Evolutionary conservation across 2,797 vertebrate genomes (phyloP), one percentile per base, ranked within the genome.

Genomic region (Falco novaeseelandiae): DNA sequence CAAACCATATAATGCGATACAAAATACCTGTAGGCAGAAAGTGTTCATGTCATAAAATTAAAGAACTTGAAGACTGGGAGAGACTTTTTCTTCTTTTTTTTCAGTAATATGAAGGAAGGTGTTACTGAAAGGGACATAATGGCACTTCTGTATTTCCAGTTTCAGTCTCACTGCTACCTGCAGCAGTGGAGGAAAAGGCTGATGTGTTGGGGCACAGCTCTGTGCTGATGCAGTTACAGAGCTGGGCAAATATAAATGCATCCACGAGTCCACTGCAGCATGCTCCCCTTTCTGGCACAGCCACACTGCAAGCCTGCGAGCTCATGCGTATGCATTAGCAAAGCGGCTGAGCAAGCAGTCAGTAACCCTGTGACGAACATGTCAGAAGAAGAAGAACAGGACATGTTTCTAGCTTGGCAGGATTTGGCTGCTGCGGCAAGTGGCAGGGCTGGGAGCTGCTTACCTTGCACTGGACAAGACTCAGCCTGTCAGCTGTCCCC

Each of bases 311-410:
- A 48, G 34, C 69, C 27, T 40, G 49, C 20, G 7, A 32, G 17
- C 70, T 69, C 34, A 8, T 29, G 29, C 1, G 3, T 1, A 4
- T n/a, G 32, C 67, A 25, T 85, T 40, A 85, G 22, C 59, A 22
- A 29, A 83, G 29, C 55, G 32, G 78, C 78, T 77, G 83, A 89
- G 71, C 66, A 42, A 84, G 91, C 87, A 26, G 38, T 58, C 59
- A 2, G 3, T 23, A 21, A 9, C 21, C 8, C 59, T 5, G 62
- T 20, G 84, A 79, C 0, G 1, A 61, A 38, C 51, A 73, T 38
- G 70, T 3, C 79, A 32, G 55, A 48, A 36, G 36, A 36, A 49
- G 40, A 83, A 23, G 65, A 29, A 46, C 1, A 18, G 46, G 46
- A 14, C 63, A 5, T 1, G 29, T 32, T 59, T 54, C 48, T 15